phyloP scores from a whole-genome alignment of 2,888 invertebrate species.

The Agonopterix arenella region DNA sequence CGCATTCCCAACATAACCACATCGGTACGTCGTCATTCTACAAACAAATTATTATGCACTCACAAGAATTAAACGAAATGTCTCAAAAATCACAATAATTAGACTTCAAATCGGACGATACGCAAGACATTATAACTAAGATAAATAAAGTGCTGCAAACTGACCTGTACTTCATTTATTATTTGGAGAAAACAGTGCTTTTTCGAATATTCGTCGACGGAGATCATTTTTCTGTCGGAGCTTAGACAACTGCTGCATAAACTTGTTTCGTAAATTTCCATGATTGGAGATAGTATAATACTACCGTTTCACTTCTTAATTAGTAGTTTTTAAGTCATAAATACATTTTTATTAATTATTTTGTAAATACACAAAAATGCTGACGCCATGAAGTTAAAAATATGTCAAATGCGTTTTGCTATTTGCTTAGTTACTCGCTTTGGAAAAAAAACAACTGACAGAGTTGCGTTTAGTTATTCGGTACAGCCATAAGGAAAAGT shows the following conservation, averaged over 20 bases:
- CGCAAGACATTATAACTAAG: conserved; percentile 13
- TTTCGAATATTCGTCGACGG: conserved; percentile 25
- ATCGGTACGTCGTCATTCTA: conserved; percentile 10
- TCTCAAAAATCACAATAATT: not conserved
- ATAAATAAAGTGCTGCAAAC: conserved; percentile 4
- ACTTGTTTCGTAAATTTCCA: too few relatives aligned
- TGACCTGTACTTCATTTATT: conserved; percentile 43
- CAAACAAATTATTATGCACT: not conserved
- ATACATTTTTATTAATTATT: too few relatives aligned
- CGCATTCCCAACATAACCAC: conserved; percentile 54
- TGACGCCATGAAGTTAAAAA: too few relatives aligned
- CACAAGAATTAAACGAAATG: not conserved
- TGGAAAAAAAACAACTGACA: too few relatives aligned
- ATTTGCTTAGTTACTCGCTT: too few relatives aligned
- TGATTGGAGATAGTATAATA: too few relatives aligned
- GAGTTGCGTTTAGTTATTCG: too few relatives aligned
- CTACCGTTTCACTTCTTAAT: too few relatives aligned
- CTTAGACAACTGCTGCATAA: conserved; percentile 49
- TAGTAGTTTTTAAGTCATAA: too few relatives aligned
- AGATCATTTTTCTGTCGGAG: conserved; percentile 38
- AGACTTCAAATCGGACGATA: conserved; percentile 4
- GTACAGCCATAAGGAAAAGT: too few relatives aligned
- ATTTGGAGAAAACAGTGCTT: conserved; percentile 45
- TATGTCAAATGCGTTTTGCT: too few relatives aligned
- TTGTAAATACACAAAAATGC: too few relatives aligned